These are phyloP conservation scores for Garra rufa DNA, from an alignment of 2,113 vertebrate genomes.

Conservation along the genomic window DNA sequence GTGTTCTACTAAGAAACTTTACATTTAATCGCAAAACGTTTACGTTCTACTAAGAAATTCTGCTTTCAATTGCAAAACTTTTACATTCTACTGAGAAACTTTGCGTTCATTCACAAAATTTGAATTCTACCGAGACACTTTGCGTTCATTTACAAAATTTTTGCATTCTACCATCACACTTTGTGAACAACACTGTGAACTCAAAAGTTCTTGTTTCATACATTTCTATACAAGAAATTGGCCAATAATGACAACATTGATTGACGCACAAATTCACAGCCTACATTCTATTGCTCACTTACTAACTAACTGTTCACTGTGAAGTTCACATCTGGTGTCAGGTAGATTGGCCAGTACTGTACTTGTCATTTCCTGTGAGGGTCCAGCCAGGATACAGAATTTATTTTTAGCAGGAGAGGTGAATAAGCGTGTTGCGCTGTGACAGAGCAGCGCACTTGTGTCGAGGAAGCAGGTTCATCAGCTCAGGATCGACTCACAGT, in stretches of 20 bases:
- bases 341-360: not conserved
- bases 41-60: too few relatives aligned
- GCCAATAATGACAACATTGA: not conserved
- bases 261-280: not conserved
- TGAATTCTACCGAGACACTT: too few relatives aligned
- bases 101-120: not conserved
- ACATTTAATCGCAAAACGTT: too few relatives aligned
- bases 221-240: not conserved
- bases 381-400: not conserved
- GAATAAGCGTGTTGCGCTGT: not conserved
- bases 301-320: not conserved
- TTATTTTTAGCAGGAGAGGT: conserved; percentile 1
- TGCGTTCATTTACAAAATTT: too few relatives aligned
- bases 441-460: not conserved
- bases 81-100: too few relatives aligned
- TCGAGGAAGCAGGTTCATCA: conserved; percentile 15
- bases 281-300: not conserved
- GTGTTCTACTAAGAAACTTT: too few relatives aligned
- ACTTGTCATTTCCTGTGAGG: not conserved
- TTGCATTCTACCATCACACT: too few relatives aligned
- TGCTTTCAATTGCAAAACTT: too few relatives aligned
- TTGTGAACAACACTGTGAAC: not conserved
- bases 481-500: not conserved
- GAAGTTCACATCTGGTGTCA: not conserved
- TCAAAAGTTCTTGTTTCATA: not conserved